phyloP scores from a whole-genome alignment of 1,140 invertebrate species.

The Tribolium castaneum region DNA sequence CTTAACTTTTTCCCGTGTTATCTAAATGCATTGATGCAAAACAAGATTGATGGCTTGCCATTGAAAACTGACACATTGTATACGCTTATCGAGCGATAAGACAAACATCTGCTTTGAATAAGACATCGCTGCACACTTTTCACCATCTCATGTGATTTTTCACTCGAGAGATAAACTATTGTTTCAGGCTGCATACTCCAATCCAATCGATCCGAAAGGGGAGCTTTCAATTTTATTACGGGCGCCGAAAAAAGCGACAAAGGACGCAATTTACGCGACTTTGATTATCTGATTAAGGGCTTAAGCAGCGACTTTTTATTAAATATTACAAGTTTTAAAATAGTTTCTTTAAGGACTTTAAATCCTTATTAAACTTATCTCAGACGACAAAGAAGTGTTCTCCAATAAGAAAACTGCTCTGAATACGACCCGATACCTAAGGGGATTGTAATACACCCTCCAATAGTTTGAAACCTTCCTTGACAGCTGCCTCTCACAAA shows the following conservation, averaged over 20 bases:
- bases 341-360: background rate
- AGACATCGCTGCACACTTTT: background rate
- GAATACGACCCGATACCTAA: background rate
- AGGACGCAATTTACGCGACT: constrained; percentile 46
- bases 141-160: background rate
- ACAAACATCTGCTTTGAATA: background rate
- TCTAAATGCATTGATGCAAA: background rate
- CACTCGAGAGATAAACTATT: background rate
- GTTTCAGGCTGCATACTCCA: background rate
- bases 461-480: background rate
- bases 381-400: background rate
- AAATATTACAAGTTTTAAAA: background rate
- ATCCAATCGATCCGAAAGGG: constrained; percentile 31
- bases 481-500: no score
- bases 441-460: background rate
- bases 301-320: no score
- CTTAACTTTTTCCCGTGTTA: background rate
- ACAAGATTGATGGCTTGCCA: background rate
- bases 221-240: constrained; percentile 48
- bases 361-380: background rate
- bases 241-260: constrained; percentile 35
- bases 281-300: background rate
- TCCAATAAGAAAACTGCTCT: background rate
- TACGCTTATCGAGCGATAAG: background rate
- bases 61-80: background rate